Evolutionary conservation across 2,888 invertebrate genomes (phyloP).

Genomic region (Trichogramma dendrolimi): DNA sequence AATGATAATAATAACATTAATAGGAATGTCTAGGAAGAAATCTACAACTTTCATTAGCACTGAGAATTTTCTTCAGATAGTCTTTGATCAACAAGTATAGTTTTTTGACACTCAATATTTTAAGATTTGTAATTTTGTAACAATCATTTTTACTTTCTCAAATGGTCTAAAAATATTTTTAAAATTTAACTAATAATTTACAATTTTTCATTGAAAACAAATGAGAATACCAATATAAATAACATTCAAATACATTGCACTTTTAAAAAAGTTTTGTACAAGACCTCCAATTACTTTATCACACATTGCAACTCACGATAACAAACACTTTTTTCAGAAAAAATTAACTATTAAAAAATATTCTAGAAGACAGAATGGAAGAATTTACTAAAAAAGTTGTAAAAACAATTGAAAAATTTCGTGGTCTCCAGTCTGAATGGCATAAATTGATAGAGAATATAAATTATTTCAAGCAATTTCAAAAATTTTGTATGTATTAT

Average conservation of each 20-base stretch:
- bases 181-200: too few species aligned
- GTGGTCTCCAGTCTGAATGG: too few species aligned
- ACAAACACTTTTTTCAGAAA: slow-evolving; percentile 7
- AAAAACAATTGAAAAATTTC: too few species aligned
- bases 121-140: too few species aligned
- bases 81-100: slow-evolving; percentile 19
- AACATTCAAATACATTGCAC: background rate
- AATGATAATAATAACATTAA: slow-evolving; percentile 41
- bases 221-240: background rate
- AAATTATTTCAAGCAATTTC: too few species aligned
- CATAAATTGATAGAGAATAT: too few species aligned
- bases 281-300: slow-evolving; percentile 11
- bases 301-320: slow-evolving; percentile 1
- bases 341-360: slow-evolving; percentile 11
- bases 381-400: slow-evolving; percentile 12
- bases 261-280: slow-evolving; percentile 4
- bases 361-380: slow-evolving; percentile 24
- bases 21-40: slow-evolving; percentile 41
- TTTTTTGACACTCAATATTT: too few species aligned
- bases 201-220: too few species aligned
- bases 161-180: too few species aligned
- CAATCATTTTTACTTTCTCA: too few species aligned
- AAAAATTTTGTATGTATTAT: too few species aligned
- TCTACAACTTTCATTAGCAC: slow-evolving; percentile 18
- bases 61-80: slow-evolving; percentile 12